Percentiles rank a stretch among this genome's conserved stretches.
Evolutionary conservation across 2,113 vertebrate species (phyloP).

Genomic region (Sylvilagus bachmani): DNA sequence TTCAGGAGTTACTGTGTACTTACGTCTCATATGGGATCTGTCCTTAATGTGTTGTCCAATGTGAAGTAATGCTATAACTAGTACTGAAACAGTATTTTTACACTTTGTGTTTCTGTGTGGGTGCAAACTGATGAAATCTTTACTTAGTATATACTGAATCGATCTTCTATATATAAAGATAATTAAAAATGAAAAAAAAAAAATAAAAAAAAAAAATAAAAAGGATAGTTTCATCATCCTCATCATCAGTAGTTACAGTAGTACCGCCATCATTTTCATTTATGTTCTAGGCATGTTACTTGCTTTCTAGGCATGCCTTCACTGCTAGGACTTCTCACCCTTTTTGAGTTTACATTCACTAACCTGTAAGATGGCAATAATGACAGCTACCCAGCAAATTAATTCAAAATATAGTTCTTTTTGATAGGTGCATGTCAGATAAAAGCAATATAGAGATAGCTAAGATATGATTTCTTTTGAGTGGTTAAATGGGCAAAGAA

Average conservation of each 20-base stretch:
- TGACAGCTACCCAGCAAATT: neutral
- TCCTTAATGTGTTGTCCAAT: no score
- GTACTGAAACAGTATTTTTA: no score
- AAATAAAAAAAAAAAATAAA: no score
- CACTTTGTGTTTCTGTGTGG: no score
- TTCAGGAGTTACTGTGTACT: no score
- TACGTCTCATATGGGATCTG: no score
- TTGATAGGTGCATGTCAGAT: neutral
- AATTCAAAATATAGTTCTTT: constrained; percentile 12
- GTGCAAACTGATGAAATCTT: no score
- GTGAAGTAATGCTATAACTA: no score
- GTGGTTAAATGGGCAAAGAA: no score
- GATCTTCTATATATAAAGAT: no score
- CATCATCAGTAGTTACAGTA: neutral
- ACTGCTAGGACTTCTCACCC: neutral
- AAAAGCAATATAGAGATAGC: neutral
- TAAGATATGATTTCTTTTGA: neutral
- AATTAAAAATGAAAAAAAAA: no score
- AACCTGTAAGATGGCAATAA: neutral
- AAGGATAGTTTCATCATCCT: neutral
- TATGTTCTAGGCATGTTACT: neutral
- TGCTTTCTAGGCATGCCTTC: neutral
- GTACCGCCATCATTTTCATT: neutral
- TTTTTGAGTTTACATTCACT: constrained; percentile 13
- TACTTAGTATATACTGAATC: no score